These are phyloP conservation scores for Erebia epiphron DNA, from an alignment of 2,888 invertebrate species.

Conservation along the genomic window DNA sequence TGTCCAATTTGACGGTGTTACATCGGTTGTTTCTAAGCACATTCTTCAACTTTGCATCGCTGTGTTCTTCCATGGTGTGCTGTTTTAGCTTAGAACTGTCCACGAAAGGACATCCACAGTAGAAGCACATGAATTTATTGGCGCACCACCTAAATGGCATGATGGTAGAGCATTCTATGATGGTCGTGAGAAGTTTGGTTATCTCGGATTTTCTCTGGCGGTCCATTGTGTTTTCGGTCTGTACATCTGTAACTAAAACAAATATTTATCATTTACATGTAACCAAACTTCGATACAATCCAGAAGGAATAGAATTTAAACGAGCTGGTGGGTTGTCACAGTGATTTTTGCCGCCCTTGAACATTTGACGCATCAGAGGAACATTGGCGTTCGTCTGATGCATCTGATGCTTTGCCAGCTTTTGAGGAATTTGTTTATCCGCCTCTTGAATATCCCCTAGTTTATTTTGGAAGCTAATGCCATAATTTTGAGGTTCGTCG, in stretches of 20 bases:
- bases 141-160: slow-evolving; percentile 52
- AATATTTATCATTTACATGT: slow-evolving; percentile 3
- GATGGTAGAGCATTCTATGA: slow-evolving; percentile 51
- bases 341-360: no score
- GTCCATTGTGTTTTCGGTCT: slow-evolving; percentile 7
- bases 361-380: no score
- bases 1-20: slow-evolving; percentile 54
- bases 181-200: slow-evolving; percentile 40
- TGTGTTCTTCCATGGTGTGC: slow-evolving; percentile 51
- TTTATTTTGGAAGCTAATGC: no score
- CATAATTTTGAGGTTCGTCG: no score
- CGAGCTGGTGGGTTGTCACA: no score
- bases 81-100: slow-evolving; percentile 46
- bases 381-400: no score
- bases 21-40: slow-evolving; percentile 41
- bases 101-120: slow-evolving; percentile 47
- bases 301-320: no score
- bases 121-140: slow-evolving; percentile 53
- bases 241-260: slow-evolving; percentile 31
- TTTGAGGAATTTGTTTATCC: no score
- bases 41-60: slow-evolving; percentile 46
- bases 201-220: slow-evolving; percentile 35
- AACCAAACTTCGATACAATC: no score
- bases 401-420: no score
- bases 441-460: no score